Evolutionary conservation across 2,888 invertebrate species (phyloP).

Genomic region (Seira musarum): DNA sequence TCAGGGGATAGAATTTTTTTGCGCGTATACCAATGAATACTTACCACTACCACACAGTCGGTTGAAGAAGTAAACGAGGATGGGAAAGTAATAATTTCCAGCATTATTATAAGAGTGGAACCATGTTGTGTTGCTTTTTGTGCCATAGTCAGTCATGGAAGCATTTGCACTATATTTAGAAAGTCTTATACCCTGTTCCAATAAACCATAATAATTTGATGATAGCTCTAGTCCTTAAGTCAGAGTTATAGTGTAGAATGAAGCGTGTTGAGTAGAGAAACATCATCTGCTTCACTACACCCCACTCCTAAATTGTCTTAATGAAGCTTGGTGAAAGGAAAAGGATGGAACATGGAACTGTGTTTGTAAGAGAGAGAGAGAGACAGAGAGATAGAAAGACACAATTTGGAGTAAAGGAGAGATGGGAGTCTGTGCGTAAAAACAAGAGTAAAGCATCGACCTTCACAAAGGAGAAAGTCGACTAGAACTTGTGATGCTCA

Average conservation of each 20-base stretch:
- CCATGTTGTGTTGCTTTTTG: background rate
- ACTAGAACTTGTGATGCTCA: background rate
- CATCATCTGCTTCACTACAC: background rate
- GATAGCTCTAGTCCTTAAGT: background rate
- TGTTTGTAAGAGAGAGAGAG: no score
- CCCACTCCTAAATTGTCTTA: constrained; percentile 24
- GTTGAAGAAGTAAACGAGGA: no score
- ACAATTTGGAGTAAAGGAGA: no score
- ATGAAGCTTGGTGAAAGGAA: constrained; percentile 29
- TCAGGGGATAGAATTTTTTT: background rate
- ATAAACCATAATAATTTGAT: background rate
- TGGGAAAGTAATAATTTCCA: background rate
- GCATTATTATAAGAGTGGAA: background rate
- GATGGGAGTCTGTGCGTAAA: background rate
- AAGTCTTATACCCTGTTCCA: background rate
- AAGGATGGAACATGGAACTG: background rate
- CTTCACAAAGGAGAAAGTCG: background rate
- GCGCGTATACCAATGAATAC: background rate
- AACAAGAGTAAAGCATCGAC: background rate
- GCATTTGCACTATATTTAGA: background rate
- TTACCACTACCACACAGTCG: no score
- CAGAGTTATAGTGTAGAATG: background rate
- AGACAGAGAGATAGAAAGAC: background rate
- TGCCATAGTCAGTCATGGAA: background rate
- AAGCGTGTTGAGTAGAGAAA: background rate